These are phyloP conservation scores for Scrobipalpa atriplicella DNA, from an alignment of 2,888 invertebrate species.

Conservation along the genomic window DNA sequence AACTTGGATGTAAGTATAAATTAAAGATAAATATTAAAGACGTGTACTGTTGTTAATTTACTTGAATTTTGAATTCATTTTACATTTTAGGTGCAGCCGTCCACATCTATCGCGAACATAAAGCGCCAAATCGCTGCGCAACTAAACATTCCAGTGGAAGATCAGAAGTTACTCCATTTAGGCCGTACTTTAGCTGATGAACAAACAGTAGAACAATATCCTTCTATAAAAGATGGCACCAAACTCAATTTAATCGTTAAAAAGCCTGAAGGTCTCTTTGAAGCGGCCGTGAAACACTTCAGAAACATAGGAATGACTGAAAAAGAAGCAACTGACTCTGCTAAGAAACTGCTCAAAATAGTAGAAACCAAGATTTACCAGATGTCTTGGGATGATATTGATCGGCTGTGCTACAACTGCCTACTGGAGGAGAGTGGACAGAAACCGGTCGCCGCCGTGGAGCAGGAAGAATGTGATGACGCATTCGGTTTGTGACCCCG, in stretches of 20 bases:
- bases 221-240: slow-evolving; percentile 88
- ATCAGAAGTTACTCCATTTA: slow-evolving; percentile 87
- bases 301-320: slow-evolving; percentile 84
- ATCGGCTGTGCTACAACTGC: slow-evolving; percentile 75
- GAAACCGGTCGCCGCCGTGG: slow-evolving; percentile 41
- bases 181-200: slow-evolving; percentile 89
- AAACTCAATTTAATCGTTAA: slow-evolving; percentile 88
- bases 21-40: not conserved
- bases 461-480: slow-evolving; percentile 54
- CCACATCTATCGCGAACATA: slow-evolving; percentile 85
- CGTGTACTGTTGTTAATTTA: not conserved
- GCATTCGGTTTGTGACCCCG: slow-evolving; percentile 53
- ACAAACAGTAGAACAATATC: slow-evolving; percentile 86
- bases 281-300: slow-evolving; percentile 82
- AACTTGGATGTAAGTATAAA: slow-evolving; percentile 82
- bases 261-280: slow-evolving; percentile 84
- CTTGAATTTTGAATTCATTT: not conserved
- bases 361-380: slow-evolving; percentile 77
- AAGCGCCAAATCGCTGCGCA: slow-evolving; percentile 86
- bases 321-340: slow-evolving; percentile 83
- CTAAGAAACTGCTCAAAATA: slow-evolving; percentile 82
- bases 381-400: slow-evolving; percentile 84
- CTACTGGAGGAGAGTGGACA: slow-evolving; percentile 51
- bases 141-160: slow-evolving; percentile 85
- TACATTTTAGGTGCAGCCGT: slow-evolving; percentile 73